Evolutionary conservation across 2,888 invertebrate species (phyloP), one percentile per base, ranked within the genome.

Genomic region (Mylabris sibirica): DNA sequence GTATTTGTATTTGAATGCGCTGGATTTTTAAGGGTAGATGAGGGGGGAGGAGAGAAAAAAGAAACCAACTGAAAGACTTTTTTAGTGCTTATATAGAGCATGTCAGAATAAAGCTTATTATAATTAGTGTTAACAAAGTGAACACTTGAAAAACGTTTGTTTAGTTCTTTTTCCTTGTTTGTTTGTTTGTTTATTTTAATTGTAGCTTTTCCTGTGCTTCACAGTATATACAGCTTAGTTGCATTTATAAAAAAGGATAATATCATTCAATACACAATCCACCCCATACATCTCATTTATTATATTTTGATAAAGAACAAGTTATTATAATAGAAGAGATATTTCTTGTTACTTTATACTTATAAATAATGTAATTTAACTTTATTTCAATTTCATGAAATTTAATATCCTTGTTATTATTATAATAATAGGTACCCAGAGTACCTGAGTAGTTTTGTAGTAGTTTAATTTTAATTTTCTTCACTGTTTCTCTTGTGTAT

Each of bases 1-100:
- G 63, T 60, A 68, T 68, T 68, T 63, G 70, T 66, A 68, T 70
- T 65, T 68, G 65, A 26, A 66, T 66, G 30, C 35, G 38, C 49
- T 35, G 61, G 49, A 20, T 49, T 49, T 49, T 20, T 53, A 63
- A 49, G 30, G 30, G 30, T 30, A 30, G 30, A 30, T 30, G 30
- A 4, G 4, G 30, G 30, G 8, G 8, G 30, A 4, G 4, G 30
- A 8, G 8, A 30, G 8, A 30, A 68, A 66, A 65, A 70, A 63
- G 60, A 59, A 62, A 3, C 8, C 62, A 62, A 61, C 65, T 22
- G 34, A 49, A 59, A 70, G 70, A 70, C 64, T 70, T 67, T 61
- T 70, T 64, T 67, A 49, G 12, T 49, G 49, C 49, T 20, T 20
- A 20, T 20, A 49, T 49, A 20, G 49, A 11, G 11, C 49, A 20